Conservation (phyloP, 64 coral and sea anemone species). For the Catalaphyllia jardinei region DNA sequence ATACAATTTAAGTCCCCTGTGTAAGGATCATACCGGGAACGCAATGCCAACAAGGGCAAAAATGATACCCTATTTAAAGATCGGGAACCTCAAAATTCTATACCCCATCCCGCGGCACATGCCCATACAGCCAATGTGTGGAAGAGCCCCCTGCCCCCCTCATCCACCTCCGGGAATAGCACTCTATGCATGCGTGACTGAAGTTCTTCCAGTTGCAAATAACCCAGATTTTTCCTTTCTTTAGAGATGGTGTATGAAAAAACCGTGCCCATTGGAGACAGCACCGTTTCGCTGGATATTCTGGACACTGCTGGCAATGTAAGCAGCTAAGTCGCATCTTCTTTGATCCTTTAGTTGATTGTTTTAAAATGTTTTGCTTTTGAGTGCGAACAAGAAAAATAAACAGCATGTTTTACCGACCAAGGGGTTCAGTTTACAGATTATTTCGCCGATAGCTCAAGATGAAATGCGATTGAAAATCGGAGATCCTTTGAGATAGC, state of each 20-base stretch:
- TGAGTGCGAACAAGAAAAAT: slow-evolving; percentile 17
- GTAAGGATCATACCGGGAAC: no score
- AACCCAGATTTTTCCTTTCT: neutral
- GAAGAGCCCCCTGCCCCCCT: no score
- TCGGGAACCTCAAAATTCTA: no score
- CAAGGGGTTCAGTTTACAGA: slow-evolving; percentile 3
- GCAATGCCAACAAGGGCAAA: no score
- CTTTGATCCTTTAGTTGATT: slow-evolving; percentile 1
- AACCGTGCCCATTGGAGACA: slow-evolving; percentile 69
- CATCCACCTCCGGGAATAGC: no score
- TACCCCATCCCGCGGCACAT: no score
- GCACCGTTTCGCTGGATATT: slow-evolving; percentile 73
- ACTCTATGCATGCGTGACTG: neutral
- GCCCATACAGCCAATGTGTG: no score
- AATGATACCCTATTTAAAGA: no score
- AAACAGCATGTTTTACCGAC: slow-evolving; percentile 19
- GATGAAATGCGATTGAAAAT: neutral
- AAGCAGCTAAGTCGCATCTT: slow-evolving; percentile 27
- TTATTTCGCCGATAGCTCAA: neutral
- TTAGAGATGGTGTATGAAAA: slow-evolving; percentile 92
- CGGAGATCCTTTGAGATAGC: neutral
- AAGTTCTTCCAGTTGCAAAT: neutral
- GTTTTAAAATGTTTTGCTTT: slow-evolving; percentile 32
- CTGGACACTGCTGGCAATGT: slow-evolving; percentile 86
- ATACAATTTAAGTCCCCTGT: no score